A percentile compares a stretch with the other conserved stretches of the same genome.
Conservation (phyloP, 2,113 vertebrate genomes). For the Mustelus asterias region DNA sequence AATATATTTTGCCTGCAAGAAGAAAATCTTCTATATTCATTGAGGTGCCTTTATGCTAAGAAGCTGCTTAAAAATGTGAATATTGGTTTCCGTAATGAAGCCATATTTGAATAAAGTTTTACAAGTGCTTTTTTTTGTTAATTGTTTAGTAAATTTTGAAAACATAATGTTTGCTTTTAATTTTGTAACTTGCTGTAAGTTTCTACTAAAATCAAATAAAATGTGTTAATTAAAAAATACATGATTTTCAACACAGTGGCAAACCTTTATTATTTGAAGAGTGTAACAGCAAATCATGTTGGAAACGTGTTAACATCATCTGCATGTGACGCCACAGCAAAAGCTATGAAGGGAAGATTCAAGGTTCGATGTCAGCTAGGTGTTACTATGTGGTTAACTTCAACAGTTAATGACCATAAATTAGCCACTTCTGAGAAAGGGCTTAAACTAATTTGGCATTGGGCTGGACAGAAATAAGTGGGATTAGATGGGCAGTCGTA, state of each 20-base stretch:
- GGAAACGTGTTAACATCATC: not conserved
- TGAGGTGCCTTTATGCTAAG: not conserved
- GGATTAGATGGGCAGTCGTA: not conserved
- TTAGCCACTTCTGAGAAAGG: not conserved
- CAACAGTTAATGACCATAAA: not conserved
- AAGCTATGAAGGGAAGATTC: not conserved
- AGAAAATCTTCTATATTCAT: not conserved
- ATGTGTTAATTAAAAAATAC: not conserved
- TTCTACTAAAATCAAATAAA: not conserved
- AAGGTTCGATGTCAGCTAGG: not conserved
- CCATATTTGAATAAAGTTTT: constrained; percentile 3
- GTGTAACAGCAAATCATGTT: not conserved
- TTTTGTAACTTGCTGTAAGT: constrained; percentile 1
- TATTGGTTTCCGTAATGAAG: not conserved
- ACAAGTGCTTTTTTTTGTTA: not conserved
- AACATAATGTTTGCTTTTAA: constrained; percentile 1
- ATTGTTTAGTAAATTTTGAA: not conserved
- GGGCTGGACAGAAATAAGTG: not conserved
- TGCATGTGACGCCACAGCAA: not conserved
- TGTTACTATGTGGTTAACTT: not conserved
- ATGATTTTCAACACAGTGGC: not conserved
- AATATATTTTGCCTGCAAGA: not conserved
- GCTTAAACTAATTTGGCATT: not conserved
- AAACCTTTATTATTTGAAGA: not conserved
- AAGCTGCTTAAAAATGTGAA: constrained; percentile 20